phyloP scores from a whole-genome alignment of 1,140 invertebrate genomes.

The Drosophila athabasca region DNA sequence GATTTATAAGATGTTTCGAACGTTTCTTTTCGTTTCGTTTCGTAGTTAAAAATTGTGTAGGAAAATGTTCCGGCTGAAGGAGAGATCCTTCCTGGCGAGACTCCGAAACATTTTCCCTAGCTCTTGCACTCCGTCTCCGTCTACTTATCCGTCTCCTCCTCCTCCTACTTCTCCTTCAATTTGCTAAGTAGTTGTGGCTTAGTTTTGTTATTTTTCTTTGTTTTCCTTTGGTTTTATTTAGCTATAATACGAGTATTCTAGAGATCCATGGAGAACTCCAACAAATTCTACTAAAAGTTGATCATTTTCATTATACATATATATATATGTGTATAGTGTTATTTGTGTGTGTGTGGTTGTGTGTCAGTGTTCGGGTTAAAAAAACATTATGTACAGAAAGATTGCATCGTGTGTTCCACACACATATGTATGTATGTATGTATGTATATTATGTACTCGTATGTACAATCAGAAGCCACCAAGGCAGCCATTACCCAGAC shows the following conservation, averaged over 20 bases:
- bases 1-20: background rate
- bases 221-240: conserved; percentile 29
- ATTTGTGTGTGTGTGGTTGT: too few species aligned
- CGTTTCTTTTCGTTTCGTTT: background rate
- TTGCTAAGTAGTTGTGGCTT: conserved; percentile 41
- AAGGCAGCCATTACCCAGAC: conserved; percentile 21
- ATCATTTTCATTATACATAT: conserved; percentile 1
- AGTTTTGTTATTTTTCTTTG: conserved; percentile 8
- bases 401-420: too few species aligned
- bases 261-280: conserved; percentile 35
- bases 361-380: too few species aligned
- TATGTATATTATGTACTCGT: background rate
- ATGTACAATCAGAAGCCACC: conserved; percentile 49
- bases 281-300: conserved; percentile 73
- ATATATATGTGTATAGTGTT: conserved; percentile 12
- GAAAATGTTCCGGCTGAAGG: background rate
- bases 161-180: conserved; percentile 20
- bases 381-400: too few species aligned
- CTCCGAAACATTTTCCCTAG: background rate
- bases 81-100: too few species aligned
- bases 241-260: conserved; percentile 11
- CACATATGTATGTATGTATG: conserved; percentile 12
- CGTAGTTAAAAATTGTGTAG: conserved; percentile 18
- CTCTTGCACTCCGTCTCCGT: background rate
- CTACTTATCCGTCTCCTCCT: background rate